Percentiles rank a stretch among this genome's conserved stretches.
phyloP scores from a whole-genome alignment of 2,888 invertebrate species.

The Magallana nippona region DNA sequence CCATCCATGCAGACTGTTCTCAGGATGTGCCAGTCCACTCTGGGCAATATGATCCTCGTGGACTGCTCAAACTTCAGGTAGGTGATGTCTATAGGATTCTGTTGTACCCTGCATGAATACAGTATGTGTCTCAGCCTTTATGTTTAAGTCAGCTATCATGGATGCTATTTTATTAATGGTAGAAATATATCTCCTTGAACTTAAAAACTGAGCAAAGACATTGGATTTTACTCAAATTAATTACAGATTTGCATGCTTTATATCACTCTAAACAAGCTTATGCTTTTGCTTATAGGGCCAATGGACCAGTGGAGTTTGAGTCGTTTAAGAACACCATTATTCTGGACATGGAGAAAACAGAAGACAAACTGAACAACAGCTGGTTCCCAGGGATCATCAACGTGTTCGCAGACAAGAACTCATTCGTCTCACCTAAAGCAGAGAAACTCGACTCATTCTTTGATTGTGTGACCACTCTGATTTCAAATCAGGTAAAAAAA shows the following conservation, averaged over 20 bases:
- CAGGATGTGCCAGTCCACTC: conserved; percentile 76
- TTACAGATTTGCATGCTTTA: neutral
- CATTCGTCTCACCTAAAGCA: conserved; percentile 69
- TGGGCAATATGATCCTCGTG: conserved; percentile 76
- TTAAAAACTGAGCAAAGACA: no score
- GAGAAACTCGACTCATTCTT: conserved; percentile 78
- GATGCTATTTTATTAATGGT: no score
- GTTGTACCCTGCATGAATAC: neutral
- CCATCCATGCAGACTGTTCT: conserved; percentile 79
- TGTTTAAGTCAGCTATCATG: neutral
- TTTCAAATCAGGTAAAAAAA: conserved; percentile 78
- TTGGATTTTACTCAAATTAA: no score
- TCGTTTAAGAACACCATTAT: conserved; percentile 77
- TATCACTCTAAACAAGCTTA: neutral
- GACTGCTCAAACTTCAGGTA: conserved; percentile 76
- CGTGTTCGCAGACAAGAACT: conserved; percentile 78
- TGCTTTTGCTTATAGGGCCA: conserved; percentile 59
- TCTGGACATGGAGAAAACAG: conserved; percentile 78
- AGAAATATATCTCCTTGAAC: no score
- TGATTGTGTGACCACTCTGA: conserved; percentile 78
- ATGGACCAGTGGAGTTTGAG: conserved; percentile 79
- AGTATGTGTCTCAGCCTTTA: neutral
- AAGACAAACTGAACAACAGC: conserved; percentile 78
- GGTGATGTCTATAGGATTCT: no score
- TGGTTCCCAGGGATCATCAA: conserved; percentile 79